Conservation (phyloP, 1,140 invertebrate species). For the Drosophila obscura region DNA sequence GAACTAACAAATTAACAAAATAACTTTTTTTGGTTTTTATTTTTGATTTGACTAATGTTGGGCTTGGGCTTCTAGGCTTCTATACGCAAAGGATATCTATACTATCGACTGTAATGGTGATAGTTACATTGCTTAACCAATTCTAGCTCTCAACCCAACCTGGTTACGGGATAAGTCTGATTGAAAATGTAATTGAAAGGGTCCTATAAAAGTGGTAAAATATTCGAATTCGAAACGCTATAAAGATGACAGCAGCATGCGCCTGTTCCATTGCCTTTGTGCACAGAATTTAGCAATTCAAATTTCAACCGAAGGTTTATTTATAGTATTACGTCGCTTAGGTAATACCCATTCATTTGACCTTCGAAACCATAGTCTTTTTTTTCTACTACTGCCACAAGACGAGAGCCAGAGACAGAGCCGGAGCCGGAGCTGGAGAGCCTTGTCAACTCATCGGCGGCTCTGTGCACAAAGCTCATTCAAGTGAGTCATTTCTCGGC, state of each 20-base stretch:
- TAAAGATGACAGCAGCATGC: conserved; percentile 59
- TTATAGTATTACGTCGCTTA: conserved; percentile 49
- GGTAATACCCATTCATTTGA: conserved; percentile 60
- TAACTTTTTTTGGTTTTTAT: no score
- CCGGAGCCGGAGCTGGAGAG: conserved; percentile 1
- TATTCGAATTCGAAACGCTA: no score
- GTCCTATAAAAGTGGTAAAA: no score
- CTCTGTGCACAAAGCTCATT: conserved; percentile 21
- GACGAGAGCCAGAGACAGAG: conserved; percentile 15
- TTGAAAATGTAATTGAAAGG: no score
- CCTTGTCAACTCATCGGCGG: conserved; percentile 44
- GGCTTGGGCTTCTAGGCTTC: no score
- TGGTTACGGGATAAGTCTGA: no score
- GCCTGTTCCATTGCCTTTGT: conserved; percentile 51
- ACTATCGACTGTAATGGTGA: no score
- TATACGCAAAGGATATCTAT: no score
- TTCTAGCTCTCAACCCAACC: no score
- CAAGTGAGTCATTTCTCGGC: conserved; percentile 26
- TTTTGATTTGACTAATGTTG: no score
- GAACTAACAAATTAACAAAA: no score
- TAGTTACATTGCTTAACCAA: no score
- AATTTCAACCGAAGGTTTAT: conserved; percentile 56
- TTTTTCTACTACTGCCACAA: conserved; percentile 27
- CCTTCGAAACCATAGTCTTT: conserved; percentile 46
- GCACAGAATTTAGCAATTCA: conserved; percentile 49